phyloP scores from a whole-genome alignment of 2,113 vertebrate genomes.

The Eptesicus fuscus region DNA sequence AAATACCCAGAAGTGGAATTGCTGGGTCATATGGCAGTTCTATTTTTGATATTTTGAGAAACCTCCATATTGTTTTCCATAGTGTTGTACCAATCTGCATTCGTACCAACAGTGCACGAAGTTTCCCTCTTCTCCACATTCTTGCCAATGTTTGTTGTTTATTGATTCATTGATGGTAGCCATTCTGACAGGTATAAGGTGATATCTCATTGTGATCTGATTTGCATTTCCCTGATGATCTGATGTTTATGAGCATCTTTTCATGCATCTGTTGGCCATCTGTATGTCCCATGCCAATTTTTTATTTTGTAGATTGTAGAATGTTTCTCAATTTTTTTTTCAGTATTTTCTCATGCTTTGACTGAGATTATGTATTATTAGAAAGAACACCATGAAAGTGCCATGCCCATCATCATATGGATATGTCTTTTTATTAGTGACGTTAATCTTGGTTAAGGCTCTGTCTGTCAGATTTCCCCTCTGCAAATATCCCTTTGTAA shows the following conservation, averaged over 20 bases:
- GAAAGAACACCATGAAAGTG: not conserved
- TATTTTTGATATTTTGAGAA: not conserved
- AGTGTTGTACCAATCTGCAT: not conserved
- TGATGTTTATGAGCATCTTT: not conserved
- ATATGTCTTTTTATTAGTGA: not conserved
- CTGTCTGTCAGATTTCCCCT: not conserved
- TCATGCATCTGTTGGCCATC: not conserved
- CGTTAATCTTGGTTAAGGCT: not conserved
- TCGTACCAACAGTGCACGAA: not conserved
- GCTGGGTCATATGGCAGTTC: not conserved
- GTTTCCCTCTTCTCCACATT: not conserved
- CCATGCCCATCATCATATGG: rapidly evolving
- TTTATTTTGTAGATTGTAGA: not conserved
- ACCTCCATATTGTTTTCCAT: not conserved
- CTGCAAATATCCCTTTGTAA: not conserved
- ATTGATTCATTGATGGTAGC: too few species aligned
- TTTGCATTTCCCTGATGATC: not conserved
- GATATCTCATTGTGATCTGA: not conserved
- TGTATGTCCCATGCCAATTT: not conserved
- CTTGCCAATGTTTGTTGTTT: not conserved
- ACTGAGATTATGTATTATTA: not conserved
- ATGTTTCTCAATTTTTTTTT: not conserved
- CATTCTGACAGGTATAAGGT: not conserved
- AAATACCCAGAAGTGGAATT: not conserved
- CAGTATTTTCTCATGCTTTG: not conserved